phyloP scores from a whole-genome alignment of 2,888 invertebrate species.

The Aphodius granarius region DNA sequence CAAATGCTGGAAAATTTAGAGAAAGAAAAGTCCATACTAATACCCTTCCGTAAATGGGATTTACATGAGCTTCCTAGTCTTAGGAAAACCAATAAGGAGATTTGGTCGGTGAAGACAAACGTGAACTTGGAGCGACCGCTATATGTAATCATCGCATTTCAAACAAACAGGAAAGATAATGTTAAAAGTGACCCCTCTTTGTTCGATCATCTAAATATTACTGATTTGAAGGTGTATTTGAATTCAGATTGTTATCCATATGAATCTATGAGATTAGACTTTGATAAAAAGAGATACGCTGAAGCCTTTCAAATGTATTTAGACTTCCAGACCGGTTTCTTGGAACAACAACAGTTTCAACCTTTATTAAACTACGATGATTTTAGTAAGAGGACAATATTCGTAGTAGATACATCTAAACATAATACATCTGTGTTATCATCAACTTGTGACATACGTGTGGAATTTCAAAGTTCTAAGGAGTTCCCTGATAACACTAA shows the following conservation, averaged over 20 bases:
- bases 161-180: constrained; percentile 12
- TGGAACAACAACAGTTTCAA: not conserved
- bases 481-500: constrained; percentile 3
- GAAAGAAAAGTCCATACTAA: constrained; percentile 16
- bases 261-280: constrained; percentile 20
- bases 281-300: constrained; percentile 11
- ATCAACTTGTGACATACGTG: not conserved
- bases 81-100: constrained; percentile 8
- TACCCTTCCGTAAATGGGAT: constrained; percentile 26
- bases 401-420: constrained; percentile 2
- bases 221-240: constrained; percentile 20
- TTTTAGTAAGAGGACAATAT: constrained; percentile 8
- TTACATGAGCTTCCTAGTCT: constrained; percentile 17
- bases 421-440: not conserved
- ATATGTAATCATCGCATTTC: constrained; percentile 20
- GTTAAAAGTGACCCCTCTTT: not conserved
- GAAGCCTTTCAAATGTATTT: constrained; percentile 15
- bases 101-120: constrained; percentile 21
- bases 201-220: constrained; percentile 8
- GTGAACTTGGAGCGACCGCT: constrained; percentile 21
- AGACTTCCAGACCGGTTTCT: constrained; percentile 14
- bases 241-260: constrained; percentile 28
- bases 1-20: constrained; percentile 17
- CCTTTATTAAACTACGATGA: constrained; percentile 4
- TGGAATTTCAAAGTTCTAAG: constrained; percentile 11